phyloP scores from a whole-genome alignment of 2,113 vertebrate genomes.

The Odobenus rosmarus region DNA sequence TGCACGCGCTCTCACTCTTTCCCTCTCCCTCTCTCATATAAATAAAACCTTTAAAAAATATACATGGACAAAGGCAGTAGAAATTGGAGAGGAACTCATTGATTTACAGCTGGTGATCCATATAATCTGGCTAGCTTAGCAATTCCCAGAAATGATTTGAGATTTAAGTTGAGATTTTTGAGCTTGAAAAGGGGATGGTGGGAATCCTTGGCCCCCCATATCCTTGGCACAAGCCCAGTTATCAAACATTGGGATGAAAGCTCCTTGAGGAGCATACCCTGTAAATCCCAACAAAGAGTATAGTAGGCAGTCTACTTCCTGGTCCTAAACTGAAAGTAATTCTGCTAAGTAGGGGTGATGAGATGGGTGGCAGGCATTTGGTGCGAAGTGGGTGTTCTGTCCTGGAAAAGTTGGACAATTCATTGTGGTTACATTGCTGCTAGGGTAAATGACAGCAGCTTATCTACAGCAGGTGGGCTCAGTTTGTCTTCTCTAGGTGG shows the following conservation, averaged over 20 bases:
- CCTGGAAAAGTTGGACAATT: not conserved
- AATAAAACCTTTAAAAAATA: not conserved
- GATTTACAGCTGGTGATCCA: not conserved
- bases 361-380: not conserved
- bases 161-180: not conserved
- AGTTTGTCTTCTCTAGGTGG: not conserved
- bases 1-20: not conserved
- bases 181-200: not conserved
- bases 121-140: slow-evolving; percentile 5
- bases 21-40: not conserved
- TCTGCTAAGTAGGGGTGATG: not conserved
- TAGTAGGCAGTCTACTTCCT: not conserved
- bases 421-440: not conserved
- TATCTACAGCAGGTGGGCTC: not conserved
- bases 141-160: not conserved
- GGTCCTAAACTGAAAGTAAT: not conserved
- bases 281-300: not conserved
- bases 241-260: not conserved
- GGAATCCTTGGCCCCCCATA: not conserved
- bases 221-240: not conserved
- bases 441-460: not conserved
- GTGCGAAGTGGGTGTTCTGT: not conserved
- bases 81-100: not conserved
- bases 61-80: not conserved
- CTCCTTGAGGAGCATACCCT: not conserved